Base-by-base conservation (phyloP, 2,888 invertebrate species). In the Balanococcus diminutus region DNA sequence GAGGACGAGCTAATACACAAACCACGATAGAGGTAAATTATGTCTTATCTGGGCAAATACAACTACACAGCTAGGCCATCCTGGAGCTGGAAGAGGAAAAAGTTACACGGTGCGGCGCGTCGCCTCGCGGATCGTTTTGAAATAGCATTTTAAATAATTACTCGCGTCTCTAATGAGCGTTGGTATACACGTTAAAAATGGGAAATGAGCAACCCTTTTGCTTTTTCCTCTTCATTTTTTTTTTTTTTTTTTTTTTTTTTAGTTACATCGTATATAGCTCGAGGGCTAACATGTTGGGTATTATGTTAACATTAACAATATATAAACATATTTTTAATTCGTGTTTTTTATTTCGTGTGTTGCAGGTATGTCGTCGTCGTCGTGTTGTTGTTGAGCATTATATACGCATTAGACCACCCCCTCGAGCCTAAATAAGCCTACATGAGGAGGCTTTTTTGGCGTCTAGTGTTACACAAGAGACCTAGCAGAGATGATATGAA, bases 261-360 rank as follows among this genome's bases (percentile, higher is more conserved):
- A 19, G 2, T 51, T 42, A 42, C 51, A 2, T n/a, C 51, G n/a
- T 51, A 36, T 61, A 61, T 61, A 32, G 75, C 75, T 75, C 75
- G 75, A 32, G 75, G 32, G 75, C 11, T n/a, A 75, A 51, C 51
- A 32, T 75, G 61, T 25, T 25, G 11, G 61, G 25, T 61, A 75
- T 75, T 75, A 75, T 75, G 75, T 75, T 75, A 28, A n/a, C 75
- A 32, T 75, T 75, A 75, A 75, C 32, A 75, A 75, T 32, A 75
- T 32, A 32, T 75, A 75, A 75, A 75, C 75, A 75, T 75, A 75
- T 75, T 75, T 75, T 75, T 75, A 75, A 75, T 75, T 75, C 75
- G 75, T 31, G 75, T 32, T 32, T 72, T 75, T 75, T 75, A n/a
- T 75, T 51, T 75, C 75, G 75, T 75, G 19, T 51, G n/a, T 28